phyloP scores from a whole-genome alignment of 2,888 invertebrate species.

The Pseudococcus jackbeardsleyi region DNA sequence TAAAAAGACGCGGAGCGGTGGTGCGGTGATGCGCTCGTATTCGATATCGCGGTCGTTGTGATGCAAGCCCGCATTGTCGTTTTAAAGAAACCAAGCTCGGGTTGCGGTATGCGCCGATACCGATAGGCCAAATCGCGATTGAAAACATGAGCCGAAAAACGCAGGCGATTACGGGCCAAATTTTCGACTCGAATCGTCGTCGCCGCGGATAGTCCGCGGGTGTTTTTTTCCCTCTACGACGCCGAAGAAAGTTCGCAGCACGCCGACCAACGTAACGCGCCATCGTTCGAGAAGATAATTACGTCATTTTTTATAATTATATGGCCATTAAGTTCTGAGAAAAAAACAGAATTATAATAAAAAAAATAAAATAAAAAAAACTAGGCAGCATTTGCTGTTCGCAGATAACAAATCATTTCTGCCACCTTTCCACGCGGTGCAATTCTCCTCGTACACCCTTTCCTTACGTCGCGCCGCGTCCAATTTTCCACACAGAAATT shows the following conservation, averaged over 20 bases:
- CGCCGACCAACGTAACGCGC: not conserved
- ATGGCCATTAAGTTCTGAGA: constrained; percentile 10
- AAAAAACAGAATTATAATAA: not conserved
- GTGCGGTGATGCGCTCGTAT: too few species aligned
- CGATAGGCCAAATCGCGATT: too few species aligned
- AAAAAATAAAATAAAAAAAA: not conserved
- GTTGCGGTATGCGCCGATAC: too few species aligned
- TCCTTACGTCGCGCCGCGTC: not conserved
- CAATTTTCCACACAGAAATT: constrained; percentile 22
- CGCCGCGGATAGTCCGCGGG: not conserved
- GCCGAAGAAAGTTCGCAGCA: not conserved
- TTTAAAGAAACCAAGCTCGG: too few species aligned
- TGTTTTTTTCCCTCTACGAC: not conserved
- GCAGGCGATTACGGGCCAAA: too few species aligned
- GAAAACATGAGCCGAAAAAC: too few species aligned
- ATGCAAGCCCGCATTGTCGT: too few species aligned
- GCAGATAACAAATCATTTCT: constrained; percentile 45
- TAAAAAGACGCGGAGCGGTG: too few species aligned
- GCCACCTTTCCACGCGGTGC: not conserved
- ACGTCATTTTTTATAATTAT: constrained; percentile 43
- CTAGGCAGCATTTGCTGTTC: constrained; percentile 20
- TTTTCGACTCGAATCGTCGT: not conserved
- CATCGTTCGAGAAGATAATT: constrained; percentile 11
- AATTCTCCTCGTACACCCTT: not conserved
- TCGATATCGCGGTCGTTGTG: too few species aligned